Evolutionary conservation across 2,113 vertebrate genomes (phyloP), one percentile per base, ranked within the genome.

Genomic region (Mola mola): DNA sequence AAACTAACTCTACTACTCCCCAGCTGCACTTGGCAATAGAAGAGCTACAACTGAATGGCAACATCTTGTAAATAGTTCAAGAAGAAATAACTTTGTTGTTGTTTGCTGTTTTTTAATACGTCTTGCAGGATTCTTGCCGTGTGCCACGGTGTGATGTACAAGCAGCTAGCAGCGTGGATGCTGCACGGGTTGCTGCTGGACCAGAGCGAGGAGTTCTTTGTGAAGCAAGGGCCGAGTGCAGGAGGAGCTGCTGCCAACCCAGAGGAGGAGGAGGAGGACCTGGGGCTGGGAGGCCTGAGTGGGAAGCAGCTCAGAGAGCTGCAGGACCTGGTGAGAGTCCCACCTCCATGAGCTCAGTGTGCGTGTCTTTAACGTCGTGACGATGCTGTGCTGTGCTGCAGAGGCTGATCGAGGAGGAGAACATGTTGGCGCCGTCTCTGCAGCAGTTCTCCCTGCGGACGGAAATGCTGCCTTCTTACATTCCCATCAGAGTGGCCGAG

Each of bases 81-180:
- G n/a, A n/a, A n/a, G n/a, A n/a, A n/a, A n/a, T n/a, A n/a, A n/a
- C n/a, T n/a, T n/a, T n/a, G n/a, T n/a, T n/a, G n/a, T n/a, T 21
- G 5, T 19, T n/a, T n/a, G n/a, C 1, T 43, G 6, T 15, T 9
- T 16, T 34, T 17, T 10, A 0, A 4, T 3, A 2, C 31, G 0
- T 29, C 11, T 3, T 34, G 36, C 85, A 99, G 97, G 91, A 95
- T 99, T 73, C 90, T 99, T 21, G 95, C 96, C 0, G 94, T 96
- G 60, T 98, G 97, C 69, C 97, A 99, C 0, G 97, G 96, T 6
- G 97, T 98, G 68, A 96, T 99, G 95, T 99, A 99, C 78, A 98
- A 99, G 67, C 97, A 99, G 90, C 93, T 99, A 2, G 98, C 97
- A 1, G 96, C 97, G 20, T 99, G 97, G 97, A 98, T 99, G 97